phyloP scores from a whole-genome alignment of 2,888 invertebrate species.

The Myathropa florea region DNA sequence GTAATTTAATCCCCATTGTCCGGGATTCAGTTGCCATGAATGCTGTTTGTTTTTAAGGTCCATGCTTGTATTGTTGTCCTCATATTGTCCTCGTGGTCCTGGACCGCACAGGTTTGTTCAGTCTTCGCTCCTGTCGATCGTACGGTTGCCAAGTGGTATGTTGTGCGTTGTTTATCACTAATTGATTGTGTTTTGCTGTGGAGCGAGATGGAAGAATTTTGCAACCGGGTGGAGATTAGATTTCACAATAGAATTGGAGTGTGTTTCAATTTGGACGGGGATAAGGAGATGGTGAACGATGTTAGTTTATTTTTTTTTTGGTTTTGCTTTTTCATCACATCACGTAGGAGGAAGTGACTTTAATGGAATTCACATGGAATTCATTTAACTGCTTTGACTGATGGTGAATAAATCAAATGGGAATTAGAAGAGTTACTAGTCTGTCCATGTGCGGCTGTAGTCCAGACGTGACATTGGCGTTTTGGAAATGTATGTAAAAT shows the following conservation, averaged over 20 bases:
- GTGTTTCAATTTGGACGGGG: not conserved
- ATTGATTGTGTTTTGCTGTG: slow-evolving; percentile 64
- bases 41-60: slow-evolving; percentile 64
- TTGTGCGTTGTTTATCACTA: slow-evolving; percentile 63
- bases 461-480: not conserved
- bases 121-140: not conserved
- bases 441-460: not conserved
- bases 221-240: not conserved
- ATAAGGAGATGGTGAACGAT: not conserved
- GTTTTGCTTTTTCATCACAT: not conserved
- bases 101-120: not conserved
- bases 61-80: slow-evolving; percentile 52
- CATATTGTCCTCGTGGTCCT: slow-evolving; percentile 29
- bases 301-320: not conserved
- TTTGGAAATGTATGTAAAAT: not conserved
- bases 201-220: not conserved
- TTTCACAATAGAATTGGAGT: not conserved
- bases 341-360: not conserved
- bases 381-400: not conserved
- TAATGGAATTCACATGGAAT: not conserved
- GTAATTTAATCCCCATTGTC: slow-evolving; percentile 70
- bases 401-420: not conserved
- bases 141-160: not conserved
- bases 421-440: not conserved
- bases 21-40: slow-evolving; percentile 65